These are phyloP conservation scores for Mesopsocus fuscifrons DNA, from an alignment of 2,888 invertebrate genomes.

Conservation along the genomic window DNA sequence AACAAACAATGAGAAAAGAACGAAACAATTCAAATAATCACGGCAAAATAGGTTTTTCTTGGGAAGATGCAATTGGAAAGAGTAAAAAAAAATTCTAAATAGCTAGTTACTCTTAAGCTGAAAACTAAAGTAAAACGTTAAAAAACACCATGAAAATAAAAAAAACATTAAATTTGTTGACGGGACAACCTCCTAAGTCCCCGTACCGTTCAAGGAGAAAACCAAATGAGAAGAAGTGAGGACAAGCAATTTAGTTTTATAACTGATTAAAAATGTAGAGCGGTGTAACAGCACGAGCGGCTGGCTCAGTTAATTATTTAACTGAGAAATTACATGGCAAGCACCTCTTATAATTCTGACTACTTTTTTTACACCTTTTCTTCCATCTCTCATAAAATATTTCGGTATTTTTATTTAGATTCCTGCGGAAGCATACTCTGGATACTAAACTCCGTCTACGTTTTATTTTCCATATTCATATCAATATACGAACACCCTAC, in stretches of 20 bases:
- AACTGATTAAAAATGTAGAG: neutral
- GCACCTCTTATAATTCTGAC: neutral
- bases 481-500: too few species aligned
- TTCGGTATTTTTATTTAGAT: neutral
- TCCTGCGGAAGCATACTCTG: too few species aligned
- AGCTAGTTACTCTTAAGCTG: too few species aligned
- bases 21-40: conserved; percentile 1
- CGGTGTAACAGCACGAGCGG: neutral
- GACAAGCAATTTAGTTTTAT: too few species aligned
- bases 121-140: too few species aligned
- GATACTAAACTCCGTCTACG: too few species aligned
- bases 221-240: too few species aligned
- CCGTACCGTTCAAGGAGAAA: too few species aligned
- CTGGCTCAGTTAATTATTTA: neutral
- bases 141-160: too few species aligned
- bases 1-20: conserved; percentile 14
- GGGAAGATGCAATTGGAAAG: neutral
- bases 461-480: too few species aligned
- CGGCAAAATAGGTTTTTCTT: neutral
- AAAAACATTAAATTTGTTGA: too few species aligned
- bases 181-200: too few species aligned
- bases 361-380: neutral
- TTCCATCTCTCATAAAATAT: neutral
- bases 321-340: neutral
- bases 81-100: neutral